phyloP scores from a whole-genome alignment of 2,888 invertebrate species.

The Scrobipalpa costella region DNA sequence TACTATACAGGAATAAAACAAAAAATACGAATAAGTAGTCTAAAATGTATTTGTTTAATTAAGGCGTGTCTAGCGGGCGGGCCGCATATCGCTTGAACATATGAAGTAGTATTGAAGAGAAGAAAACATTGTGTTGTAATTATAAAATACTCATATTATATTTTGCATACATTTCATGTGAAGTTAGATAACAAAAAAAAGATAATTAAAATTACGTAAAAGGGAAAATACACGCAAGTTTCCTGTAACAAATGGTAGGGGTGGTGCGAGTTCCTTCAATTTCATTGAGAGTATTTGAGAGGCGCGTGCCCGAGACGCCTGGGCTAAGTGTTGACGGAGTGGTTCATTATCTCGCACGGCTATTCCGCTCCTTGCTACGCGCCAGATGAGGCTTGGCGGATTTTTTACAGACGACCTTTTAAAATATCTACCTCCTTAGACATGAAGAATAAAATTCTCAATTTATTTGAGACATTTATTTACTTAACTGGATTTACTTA shows the following conservation, averaged over 20 bases:
- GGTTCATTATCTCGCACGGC: slow-evolving; percentile 48
- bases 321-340: slow-evolving; percentile 49
- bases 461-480: no score
- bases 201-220: not conserved
- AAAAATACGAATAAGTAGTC: no score
- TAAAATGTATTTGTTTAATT: no score
- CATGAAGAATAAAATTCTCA: not conserved
- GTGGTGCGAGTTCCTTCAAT: not conserved
- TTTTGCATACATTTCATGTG: no score
- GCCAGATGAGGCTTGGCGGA: not conserved
- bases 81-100: no score
- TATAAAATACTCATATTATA: no score
- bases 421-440: not conserved
- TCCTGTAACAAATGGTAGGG: not conserved
- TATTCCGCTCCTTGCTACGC: not conserved
- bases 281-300: slow-evolving; percentile 9
- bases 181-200: no score
- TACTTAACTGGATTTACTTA: no score
- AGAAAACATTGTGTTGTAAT: no score
- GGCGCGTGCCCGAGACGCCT: not conserved
- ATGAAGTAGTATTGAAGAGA: no score
- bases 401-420: not conserved
- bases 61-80: no score
- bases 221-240: not conserved
- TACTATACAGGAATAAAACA: no score